phyloP scores from a whole-genome alignment of 2,888 invertebrate genomes.

The Caenorhabditis sp. region DNA sequence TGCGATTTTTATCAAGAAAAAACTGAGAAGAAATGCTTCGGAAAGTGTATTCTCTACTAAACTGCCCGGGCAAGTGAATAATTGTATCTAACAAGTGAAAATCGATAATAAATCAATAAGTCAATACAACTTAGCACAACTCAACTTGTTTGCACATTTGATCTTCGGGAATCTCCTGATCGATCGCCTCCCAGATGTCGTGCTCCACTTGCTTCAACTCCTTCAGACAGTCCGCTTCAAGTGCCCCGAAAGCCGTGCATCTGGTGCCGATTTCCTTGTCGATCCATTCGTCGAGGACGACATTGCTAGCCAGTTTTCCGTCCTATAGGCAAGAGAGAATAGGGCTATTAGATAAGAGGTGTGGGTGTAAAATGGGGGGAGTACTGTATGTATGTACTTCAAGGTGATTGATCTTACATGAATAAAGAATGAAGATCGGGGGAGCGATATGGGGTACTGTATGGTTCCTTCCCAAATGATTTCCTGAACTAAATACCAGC shows the following conservation, averaged over 20 bases:
- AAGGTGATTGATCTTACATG: too few species aligned
- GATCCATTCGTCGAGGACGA: constrained; percentile 35
- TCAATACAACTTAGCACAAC: constrained; percentile 15
- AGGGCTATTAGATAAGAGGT: not conserved
- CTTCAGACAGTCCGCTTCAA: constrained; percentile 32
- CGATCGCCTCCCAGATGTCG: constrained; percentile 46
- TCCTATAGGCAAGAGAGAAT: constrained; percentile 20
- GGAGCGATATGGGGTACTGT: too few species aligned
- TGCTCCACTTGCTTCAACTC: constrained; percentile 41
- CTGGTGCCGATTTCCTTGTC: constrained; percentile 42
- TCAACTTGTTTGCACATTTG: constrained; percentile 38
- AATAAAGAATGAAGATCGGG: too few species aligned
- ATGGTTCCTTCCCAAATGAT: too few species aligned
- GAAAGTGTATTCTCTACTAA: too few species aligned
- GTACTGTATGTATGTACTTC: not conserved
- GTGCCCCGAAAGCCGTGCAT: constrained; percentile 28
- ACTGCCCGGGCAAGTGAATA: too few species aligned
- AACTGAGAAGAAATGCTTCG: too few species aligned
- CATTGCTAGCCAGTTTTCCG: constrained; percentile 41
- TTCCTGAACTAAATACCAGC: too few species aligned
- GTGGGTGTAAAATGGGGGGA: not conserved
- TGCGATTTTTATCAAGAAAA: too few species aligned
- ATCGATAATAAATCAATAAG: not conserved
- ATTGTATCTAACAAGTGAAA: not conserved
- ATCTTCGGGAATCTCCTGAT: constrained; percentile 46